These are phyloP conservation scores for Drosophila percnosoma DNA, from an alignment of 2,888 invertebrate species.

Conservation along the genomic window DNA sequence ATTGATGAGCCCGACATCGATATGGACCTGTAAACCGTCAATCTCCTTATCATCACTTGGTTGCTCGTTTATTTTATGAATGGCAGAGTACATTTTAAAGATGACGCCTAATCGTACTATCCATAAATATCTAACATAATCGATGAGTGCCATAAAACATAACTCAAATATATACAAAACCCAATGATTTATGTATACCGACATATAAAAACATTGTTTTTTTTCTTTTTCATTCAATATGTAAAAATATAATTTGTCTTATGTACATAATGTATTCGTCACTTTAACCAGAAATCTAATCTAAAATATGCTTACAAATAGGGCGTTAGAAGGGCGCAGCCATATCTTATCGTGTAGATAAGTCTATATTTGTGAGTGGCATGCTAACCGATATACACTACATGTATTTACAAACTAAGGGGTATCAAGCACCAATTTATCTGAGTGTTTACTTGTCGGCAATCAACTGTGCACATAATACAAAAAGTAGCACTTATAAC, in stretches of 20 bases:
- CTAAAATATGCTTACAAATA: slow-evolving; percentile 28
- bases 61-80: too few relatives aligned
- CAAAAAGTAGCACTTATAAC: slow-evolving; percentile 12
- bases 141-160: not conserved
- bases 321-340: not conserved
- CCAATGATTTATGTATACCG: not conserved
- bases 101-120: not conserved
- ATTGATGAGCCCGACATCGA: slow-evolving; percentile 29
- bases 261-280: slow-evolving; percentile 23
- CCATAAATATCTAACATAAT: not conserved
- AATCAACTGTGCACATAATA: slow-evolving; percentile 45
- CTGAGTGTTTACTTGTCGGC: slow-evolving; percentile 30
- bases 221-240: not conserved
- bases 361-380: slow-evolving; percentile 10
- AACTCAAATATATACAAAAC: too few relatives aligned
- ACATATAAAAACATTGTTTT: not conserved
- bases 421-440: slow-evolving; percentile 42
- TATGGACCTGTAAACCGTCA: not conserved
- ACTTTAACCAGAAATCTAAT: slow-evolving; percentile 35
- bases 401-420: slow-evolving; percentile 27
- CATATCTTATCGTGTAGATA: not conserved
- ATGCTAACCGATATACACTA: not conserved
- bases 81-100: not conserved
- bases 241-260: slow-evolving; percentile 44
- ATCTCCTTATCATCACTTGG: not conserved